Evolutionary conservation across 2,888 invertebrate genomes (phyloP).

Genomic region (Epicampocera succincta): DNA sequence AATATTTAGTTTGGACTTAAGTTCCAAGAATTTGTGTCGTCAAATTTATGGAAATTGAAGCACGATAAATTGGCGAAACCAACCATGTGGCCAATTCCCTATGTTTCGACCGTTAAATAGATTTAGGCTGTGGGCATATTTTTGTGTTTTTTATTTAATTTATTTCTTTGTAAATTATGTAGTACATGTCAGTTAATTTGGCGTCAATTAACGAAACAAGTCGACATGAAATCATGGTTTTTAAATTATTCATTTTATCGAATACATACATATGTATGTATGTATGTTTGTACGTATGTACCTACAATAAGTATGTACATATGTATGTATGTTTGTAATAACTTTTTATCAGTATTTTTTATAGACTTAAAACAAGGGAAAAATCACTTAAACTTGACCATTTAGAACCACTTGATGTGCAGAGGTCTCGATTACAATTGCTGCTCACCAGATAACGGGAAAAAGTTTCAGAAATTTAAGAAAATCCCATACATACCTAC

Average conservation of each 20-base stretch:
- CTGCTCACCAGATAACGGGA: neutral
- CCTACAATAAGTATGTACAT: neutral
- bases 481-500: neutral
- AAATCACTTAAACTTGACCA: constrained; percentile 36
- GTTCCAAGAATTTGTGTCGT: too few species aligned
- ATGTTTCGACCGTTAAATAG: too few species aligned
- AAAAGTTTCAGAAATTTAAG: neutral
- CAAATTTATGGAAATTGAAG: too few species aligned
- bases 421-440: neutral
- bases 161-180: too few species aligned
- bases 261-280: neutral
- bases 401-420: neutral
- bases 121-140: neutral
- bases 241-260: neutral
- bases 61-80: too few species aligned
- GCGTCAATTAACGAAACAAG: too few species aligned
- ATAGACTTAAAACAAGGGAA: constrained; percentile 7
- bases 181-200: too few species aligned
- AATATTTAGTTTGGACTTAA: too few species aligned
- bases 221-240: too few species aligned
- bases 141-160: neutral
- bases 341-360: constrained; percentile 10
- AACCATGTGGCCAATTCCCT: too few species aligned
- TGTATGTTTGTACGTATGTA: neutral
- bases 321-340: too few species aligned